Evolutionary conservation across 2,797 vertebrate species (phyloP).

Genomic region (Sebastes hubbsi): DNA sequence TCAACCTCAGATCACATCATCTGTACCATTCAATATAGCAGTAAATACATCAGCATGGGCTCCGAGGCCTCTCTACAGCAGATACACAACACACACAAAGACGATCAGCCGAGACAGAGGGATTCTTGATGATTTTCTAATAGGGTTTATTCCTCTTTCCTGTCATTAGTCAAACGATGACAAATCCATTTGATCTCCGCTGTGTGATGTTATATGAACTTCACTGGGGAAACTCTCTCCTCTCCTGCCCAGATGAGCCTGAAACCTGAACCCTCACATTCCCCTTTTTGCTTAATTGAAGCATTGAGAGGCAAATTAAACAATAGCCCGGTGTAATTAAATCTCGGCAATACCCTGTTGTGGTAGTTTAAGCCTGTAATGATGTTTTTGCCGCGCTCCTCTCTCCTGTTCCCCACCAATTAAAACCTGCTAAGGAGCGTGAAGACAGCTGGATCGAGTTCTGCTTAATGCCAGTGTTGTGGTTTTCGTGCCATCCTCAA

Average conservation of each 20-base stretch:
- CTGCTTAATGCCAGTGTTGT: conserved; percentile 72
- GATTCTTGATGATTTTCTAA: conserved; percentile 79
- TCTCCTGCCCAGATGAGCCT: conserved; percentile 65
- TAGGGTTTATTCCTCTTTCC: conserved; percentile 75
- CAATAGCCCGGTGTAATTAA: conserved; percentile 83
- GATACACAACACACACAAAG: conserved; percentile 57
- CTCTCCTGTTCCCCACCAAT: conserved; percentile 82
- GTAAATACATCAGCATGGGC: conserved; percentile 65
- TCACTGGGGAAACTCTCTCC: conserved; percentile 69
- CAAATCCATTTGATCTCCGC: conserved; percentile 75
- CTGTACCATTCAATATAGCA: conserved; percentile 56
- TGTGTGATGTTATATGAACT: conserved; percentile 78
- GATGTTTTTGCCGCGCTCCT: conserved; percentile 76
- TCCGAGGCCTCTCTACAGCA: conserved; percentile 62
- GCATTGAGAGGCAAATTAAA: conserved; percentile 81
- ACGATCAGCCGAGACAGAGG: conserved; percentile 59
- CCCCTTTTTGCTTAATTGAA: conserved; percentile 71
- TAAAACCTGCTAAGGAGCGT: conserved; percentile 81
- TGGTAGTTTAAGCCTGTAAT: conserved; percentile 81
- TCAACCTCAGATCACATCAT: conserved; percentile 71
- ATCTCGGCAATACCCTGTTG: conserved; percentile 82
- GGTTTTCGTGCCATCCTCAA: conserved; percentile 72
- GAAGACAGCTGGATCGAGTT: conserved; percentile 80
- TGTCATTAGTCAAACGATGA: conserved; percentile 79
- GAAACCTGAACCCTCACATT: conserved; percentile 71